These are phyloP conservation scores for Lemur catta DNA, from an alignment of 2,797 vertebrate genomes.

Conservation along the genomic window DNA sequence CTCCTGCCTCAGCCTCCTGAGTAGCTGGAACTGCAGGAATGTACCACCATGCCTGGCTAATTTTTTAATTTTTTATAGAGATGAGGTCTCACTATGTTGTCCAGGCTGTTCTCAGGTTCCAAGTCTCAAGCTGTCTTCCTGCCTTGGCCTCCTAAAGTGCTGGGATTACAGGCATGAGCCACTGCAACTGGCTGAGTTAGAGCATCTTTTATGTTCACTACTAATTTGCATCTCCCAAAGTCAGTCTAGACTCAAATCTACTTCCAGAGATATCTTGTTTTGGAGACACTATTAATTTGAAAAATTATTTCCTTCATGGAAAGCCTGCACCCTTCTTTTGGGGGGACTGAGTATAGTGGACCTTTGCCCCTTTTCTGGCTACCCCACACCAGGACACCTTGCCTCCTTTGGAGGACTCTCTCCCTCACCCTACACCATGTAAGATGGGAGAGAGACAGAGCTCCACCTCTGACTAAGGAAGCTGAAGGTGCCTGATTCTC, in stretches of 20 bases:
- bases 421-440: neutral
- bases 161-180: no score
- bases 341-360: neutral
- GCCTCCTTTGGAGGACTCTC: neutral
- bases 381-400: no score
- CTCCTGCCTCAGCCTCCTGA: neutral
- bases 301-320: neutral
- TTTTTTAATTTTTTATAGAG: neutral
- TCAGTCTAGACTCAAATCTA: neutral
- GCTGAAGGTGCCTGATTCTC: neutral
- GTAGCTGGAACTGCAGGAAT: neutral
- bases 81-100: no score
- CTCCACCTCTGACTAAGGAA: neutral
- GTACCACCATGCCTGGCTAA: neutral
- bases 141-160: no score
- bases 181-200: no score
- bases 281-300: neutral
- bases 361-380: neutral
- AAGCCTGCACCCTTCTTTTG: neutral
- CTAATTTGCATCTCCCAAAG: neutral
- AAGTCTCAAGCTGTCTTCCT: no score
- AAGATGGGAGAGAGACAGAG: neutral
- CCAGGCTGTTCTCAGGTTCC: no score
- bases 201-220: neutral
- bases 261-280: neutral